A percentile compares a stretch with the other conserved stretches of the same genome.
These are phyloP conservation scores for Myotis pilosus DNA, from an alignment of 2,797 vertebrate species.

Conservation along the genomic window DNA sequence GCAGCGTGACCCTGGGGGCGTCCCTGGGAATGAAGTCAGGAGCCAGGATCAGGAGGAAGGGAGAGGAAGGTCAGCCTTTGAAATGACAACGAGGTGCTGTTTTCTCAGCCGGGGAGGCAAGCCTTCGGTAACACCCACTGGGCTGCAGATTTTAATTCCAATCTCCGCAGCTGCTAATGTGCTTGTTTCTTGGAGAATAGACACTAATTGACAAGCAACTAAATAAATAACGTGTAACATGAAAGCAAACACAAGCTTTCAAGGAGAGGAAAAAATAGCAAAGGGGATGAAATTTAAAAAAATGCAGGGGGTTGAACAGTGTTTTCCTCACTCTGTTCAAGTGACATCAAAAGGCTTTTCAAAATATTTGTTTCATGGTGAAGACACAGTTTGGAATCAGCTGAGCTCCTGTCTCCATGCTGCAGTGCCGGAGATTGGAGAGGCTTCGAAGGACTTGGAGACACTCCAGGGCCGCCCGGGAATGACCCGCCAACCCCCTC, in stretches of 20 bases:
- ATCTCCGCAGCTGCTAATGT: conserved; percentile 79
- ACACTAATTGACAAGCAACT: conserved; percentile 83
- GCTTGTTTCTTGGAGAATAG: conserved; percentile 72
- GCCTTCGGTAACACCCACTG: conserved; percentile 73
- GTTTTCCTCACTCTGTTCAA: conserved; percentile 75
- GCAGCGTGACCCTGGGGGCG: background rate
- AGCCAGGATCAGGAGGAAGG: background rate
- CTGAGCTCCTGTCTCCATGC: background rate
- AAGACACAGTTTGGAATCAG: conserved; percentile 63
- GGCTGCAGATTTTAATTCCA: conserved; percentile 72
- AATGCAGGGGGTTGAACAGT: conserved; percentile 33
- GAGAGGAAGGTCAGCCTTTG: conserved; percentile 52
- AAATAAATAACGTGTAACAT: conserved; percentile 83
- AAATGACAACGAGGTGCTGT: conserved; percentile 55
- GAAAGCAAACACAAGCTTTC: conserved; percentile 80
- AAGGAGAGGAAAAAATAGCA: conserved; percentile 62
- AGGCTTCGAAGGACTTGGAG: background rate
- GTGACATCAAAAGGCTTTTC: conserved; percentile 80
- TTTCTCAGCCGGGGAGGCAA: conserved; percentile 64
- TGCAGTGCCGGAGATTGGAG: background rate
- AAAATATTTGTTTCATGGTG: conserved; percentile 78
- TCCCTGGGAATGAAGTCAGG: background rate
- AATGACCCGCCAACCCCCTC: rapidly evolving
- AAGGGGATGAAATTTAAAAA: conserved; percentile 80
- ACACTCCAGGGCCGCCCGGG: rapidly evolving